These are phyloP conservation scores for Takifugu flavidus DNA, from an alignment of 2,113 vertebrate species.

Conservation along the genomic window DNA sequence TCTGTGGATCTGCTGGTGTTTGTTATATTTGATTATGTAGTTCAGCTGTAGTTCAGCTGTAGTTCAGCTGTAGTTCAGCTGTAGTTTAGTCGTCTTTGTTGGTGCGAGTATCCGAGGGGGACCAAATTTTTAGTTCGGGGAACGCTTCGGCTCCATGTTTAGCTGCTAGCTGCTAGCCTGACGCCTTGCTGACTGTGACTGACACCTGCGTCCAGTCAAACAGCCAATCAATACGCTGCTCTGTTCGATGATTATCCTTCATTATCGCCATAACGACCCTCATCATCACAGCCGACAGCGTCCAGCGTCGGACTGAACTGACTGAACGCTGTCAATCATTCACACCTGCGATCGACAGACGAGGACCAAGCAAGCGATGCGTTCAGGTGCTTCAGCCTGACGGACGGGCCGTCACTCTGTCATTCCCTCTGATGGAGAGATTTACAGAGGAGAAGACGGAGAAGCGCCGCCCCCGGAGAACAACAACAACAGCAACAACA, in stretches of 20 bases:
- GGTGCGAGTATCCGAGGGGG: neutral
- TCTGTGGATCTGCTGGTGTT: no score
- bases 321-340: slow-evolving; percentile 47
- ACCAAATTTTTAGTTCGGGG: no score
- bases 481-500: no score
- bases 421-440: no score
- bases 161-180: no score
- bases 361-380: slow-evolving; percentile 32
- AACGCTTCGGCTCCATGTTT: no score
- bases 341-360: slow-evolving; percentile 36
- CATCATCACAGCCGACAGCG: slow-evolving; percentile 49
- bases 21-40: no score
- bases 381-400: neutral
- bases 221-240: neutral
- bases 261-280: slow-evolving; percentile 39
- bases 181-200: no score
- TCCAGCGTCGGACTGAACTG: slow-evolving; percentile 22
- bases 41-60: slow-evolving; percentile 6
- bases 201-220: no score
- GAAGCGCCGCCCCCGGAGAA: no score
- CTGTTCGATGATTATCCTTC: slow-evolving; percentile 22
- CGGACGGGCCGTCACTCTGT: neutral
- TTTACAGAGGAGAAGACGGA: no score
- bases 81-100: neutral
- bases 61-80: neutral